phyloP scores from a whole-genome alignment of 1,140 invertebrate genomes.

The Drosophila rhopaloa region DNA sequence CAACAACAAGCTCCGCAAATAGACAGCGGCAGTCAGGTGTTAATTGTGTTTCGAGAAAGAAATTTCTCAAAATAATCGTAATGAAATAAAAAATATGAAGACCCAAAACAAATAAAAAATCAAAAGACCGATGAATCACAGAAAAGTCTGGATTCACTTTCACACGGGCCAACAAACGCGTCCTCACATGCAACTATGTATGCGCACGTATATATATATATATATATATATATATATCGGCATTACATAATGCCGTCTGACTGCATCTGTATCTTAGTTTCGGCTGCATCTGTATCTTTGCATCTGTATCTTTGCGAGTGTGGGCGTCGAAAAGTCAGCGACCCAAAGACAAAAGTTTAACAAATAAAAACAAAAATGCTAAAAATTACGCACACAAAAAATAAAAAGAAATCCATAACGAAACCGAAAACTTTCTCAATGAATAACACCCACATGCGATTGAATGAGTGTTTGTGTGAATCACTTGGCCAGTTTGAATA shows the following conservation, averaged over 20 bases:
- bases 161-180: constrained; percentile 43
- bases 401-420: constrained; percentile 38
- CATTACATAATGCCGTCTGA: constrained; percentile 54
- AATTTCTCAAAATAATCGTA: constrained; percentile 34
- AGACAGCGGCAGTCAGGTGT: constrained; percentile 50
- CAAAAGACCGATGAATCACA: constrained; percentile 23
- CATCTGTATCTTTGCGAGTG: constrained; percentile 15
- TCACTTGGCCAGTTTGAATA: constrained; percentile 11
- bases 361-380: constrained; percentile 12
- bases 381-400: constrained; percentile 6
- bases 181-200: constrained; percentile 24
- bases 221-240: neutral
- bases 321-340: constrained; percentile 52
- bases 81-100: constrained; percentile 10
- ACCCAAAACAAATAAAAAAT: neutral
- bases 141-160: constrained; percentile 50
- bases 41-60: constrained; percentile 58
- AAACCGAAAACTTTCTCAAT: constrained; percentile 69
- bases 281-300: constrained; percentile 17
- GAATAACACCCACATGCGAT: constrained; percentile 50
- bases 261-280: constrained; percentile 18
- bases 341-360: constrained; percentile 49
- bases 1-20: constrained; percentile 40
- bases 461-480: constrained; percentile 34
- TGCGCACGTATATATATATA: neutral